phyloP scores from a whole-genome alignment of 2,888 invertebrate species.

The Phyto melanocephala region DNA sequence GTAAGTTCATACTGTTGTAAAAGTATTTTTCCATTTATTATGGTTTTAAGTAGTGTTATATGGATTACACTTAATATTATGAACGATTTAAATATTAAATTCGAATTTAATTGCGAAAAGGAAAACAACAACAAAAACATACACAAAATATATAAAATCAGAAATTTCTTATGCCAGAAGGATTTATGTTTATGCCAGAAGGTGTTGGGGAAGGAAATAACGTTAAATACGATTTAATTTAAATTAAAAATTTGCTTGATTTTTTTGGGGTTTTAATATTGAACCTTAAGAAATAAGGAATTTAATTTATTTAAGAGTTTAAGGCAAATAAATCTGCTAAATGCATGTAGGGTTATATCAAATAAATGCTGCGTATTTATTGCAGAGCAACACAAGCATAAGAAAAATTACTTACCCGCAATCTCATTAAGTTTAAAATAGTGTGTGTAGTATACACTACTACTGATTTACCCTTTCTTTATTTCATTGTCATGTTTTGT shows the following conservation, averaged over 20 bases:
- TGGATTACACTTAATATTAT: slow-evolving; percentile 36
- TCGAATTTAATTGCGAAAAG: background rate
- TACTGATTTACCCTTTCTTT: too few relatives aligned
- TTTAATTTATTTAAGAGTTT: background rate
- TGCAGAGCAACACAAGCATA: too few relatives aligned
- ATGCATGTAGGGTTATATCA: too few relatives aligned
- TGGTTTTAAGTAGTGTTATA: slow-evolving; percentile 9
- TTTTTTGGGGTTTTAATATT: background rate
- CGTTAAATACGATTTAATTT: background rate
- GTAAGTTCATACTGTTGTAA: background rate
- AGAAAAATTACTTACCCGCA: too few relatives aligned
- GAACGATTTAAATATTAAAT: slow-evolving; percentile 33
- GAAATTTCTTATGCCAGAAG: background rate
- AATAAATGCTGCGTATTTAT: too few relatives aligned
- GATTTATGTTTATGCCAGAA: background rate
- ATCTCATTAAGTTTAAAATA: too few relatives aligned
- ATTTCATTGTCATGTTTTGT: too few relatives aligned
- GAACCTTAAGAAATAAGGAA: background rate
- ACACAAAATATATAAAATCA: background rate
- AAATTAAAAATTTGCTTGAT: slow-evolving; percentile 19
- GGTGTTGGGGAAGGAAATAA: background rate
- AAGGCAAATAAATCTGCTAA: too few relatives aligned
- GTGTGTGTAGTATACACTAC: too few relatives aligned
- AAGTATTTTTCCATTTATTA: slow-evolving; percentile 33
- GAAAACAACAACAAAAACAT: background rate